Percentiles rank a stretch among this genome's conserved stretches.
These are phyloP conservation scores for Dendrolimus houi DNA, from an alignment of 2,888 invertebrate species.

Conservation along the genomic window DNA sequence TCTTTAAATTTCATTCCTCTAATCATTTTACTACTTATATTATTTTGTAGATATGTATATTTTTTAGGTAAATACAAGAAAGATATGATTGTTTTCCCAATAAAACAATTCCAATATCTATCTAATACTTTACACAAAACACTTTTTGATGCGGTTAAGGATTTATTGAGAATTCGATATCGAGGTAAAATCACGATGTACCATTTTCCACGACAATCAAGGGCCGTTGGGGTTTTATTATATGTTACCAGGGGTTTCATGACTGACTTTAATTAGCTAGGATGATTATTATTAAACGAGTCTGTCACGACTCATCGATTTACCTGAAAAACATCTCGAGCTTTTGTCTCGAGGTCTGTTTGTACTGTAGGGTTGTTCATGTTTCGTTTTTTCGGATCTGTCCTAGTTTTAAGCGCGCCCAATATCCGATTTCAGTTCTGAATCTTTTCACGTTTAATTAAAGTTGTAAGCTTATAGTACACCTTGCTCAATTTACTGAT, in stretches of 20 bases:
- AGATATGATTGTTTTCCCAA: no score
- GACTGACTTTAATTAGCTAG: slow-evolving; percentile 72
- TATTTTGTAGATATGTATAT: no score
- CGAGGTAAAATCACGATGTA: slow-evolving; percentile 24
- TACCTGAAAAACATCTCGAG: slow-evolving; percentile 57
- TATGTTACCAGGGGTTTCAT: slow-evolving; percentile 63
- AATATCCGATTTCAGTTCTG: no score
- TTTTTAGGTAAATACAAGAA: no score
- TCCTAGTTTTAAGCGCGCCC: no score
- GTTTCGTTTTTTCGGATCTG: neutral
- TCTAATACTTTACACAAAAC: no score
- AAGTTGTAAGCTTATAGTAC: no score
- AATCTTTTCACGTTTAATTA: no score
- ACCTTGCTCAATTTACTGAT: no score
- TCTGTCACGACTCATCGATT: slow-evolving; percentile 68
- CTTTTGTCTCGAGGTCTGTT: slow-evolving; percentile 51
- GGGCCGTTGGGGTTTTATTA: slow-evolving; percentile 71
- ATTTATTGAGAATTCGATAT: slow-evolving; percentile 48
- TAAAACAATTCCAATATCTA: no score
- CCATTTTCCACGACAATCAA: slow-evolving; percentile 61
- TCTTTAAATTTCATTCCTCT: no score
- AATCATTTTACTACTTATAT: no score
- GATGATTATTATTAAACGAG: slow-evolving; percentile 72
- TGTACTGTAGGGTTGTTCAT: neutral
- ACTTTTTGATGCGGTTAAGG: slow-evolving; percentile 3